A percentile compares a stretch with the other conserved stretches of the same genome.
Evolutionary conservation across 2,888 invertebrate species (phyloP).

Genomic region (Apomyelois bistriatella): DNA sequence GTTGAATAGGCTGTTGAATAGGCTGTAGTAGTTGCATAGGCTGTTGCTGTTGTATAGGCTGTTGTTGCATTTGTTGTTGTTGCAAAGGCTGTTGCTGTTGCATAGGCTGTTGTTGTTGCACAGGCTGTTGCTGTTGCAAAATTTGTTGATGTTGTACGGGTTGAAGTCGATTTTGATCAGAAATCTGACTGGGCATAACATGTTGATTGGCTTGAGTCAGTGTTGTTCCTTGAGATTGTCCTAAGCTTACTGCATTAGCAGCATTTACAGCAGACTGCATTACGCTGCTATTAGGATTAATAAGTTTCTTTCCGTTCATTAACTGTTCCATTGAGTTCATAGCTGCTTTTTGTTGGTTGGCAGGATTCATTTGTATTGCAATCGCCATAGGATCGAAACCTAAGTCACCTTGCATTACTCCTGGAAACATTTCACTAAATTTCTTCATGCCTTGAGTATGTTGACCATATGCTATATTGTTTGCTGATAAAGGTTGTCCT

Average conservation of each 20-base stretch:
- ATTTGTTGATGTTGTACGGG: neutral
- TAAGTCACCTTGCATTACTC: conserved; percentile 54
- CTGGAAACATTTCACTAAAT: conserved; percentile 70
- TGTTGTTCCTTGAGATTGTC: conserved; percentile 12
- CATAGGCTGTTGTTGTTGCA: conserved; percentile 8
- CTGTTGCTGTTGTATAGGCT: conserved; percentile 11
- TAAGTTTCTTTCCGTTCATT: conserved; percentile 31
- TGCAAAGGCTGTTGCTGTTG: neutral
- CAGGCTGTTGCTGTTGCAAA: conserved; percentile 2
- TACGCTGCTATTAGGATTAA: conserved; percentile 10
- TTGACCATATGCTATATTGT: conserved; percentile 33
- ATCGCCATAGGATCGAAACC: conserved; percentile 72
- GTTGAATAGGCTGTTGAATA: neutral
- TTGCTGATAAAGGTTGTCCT: conserved; percentile 16
- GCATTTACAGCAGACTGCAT: conserved; percentile 30
- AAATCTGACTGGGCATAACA: neutral
- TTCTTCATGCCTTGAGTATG: conserved; percentile 55
- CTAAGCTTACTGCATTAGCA: conserved; percentile 15
- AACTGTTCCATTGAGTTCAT: conserved; percentile 53
- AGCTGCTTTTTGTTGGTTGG: conserved; percentile 54
- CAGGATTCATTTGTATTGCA: conserved; percentile 72
- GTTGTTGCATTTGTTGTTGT: neutral
- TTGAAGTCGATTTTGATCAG: neutral
- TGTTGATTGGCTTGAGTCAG: conserved; percentile 18
- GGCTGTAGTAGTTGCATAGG: neutral